phyloP scores from a whole-genome alignment of 1,140 invertebrate genomes.

The Cotesia vestalis region DNA sequence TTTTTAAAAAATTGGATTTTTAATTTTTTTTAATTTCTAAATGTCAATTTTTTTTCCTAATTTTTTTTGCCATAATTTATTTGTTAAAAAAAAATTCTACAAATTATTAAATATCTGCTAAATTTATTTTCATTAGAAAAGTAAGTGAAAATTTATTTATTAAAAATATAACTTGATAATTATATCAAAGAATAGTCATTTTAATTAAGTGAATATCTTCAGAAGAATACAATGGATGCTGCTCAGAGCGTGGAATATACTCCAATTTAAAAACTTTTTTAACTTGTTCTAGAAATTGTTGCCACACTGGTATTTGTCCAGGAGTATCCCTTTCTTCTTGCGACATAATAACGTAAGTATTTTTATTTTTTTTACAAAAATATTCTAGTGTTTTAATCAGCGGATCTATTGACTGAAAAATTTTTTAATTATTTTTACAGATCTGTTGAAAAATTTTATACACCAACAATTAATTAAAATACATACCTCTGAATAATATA shows the following conservation, averaged over 20 bases:
- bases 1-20: no score
- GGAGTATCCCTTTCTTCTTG: slow-evolving; percentile 71
- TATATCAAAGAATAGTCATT: slow-evolving; percentile 44
- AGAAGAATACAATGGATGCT: slow-evolving; percentile 68
- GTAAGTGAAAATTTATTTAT: no score
- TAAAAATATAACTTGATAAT: no score
- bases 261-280: slow-evolving; percentile 63
- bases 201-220: slow-evolving; percentile 68
- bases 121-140: no score
- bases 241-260: slow-evolving; percentile 65
- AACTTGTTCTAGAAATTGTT: slow-evolving; percentile 64
- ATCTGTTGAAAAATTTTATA: not conserved
- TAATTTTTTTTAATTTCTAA: no score
- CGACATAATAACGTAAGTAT: slow-evolving; percentile 63
- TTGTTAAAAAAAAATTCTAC: no score
- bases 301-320: slow-evolving; percentile 67
- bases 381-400: slow-evolving; percentile 66
- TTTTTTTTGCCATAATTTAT: no score
- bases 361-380: slow-evolving; percentile 58
- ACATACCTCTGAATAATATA: slow-evolving; percentile 79
- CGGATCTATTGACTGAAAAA: slow-evolving; percentile 69
- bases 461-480: not conserved
- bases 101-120: no score
- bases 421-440: slow-evolving; percentile 32
- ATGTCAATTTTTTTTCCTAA: no score